These are phyloP conservation scores for Halcyon malimbica DNA, from an alignment of 2,113 vertebrate genomes.

Conservation along the genomic window DNA sequence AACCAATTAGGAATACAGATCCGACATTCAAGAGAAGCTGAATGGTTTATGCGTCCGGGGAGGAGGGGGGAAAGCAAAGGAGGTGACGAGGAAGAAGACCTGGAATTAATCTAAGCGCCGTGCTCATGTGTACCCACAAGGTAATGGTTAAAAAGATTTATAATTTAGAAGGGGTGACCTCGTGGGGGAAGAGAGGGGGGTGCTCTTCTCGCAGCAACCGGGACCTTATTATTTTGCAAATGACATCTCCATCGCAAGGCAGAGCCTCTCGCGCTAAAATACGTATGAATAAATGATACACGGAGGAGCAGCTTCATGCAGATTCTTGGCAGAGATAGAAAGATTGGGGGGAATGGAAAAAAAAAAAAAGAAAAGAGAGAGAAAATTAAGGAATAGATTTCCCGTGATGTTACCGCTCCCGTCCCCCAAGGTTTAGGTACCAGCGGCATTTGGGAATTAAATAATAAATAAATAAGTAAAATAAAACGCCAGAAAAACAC, in stretches of 20 bases:
- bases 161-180: slow-evolving; percentile 46
- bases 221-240: slow-evolving; percentile 67
- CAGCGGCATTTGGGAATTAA: not conserved
- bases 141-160: slow-evolving; percentile 30
- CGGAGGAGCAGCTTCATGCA: not conserved
- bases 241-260: slow-evolving; percentile 46
- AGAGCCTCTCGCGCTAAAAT: not conserved
- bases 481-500: not conserved
- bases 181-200: not conserved
- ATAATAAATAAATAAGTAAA: not conserved
- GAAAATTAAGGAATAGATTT: slow-evolving; percentile 9
- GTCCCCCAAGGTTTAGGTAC: not conserved
- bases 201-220: slow-evolving; percentile 15
- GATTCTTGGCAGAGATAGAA: not conserved
- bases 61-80: not conserved
- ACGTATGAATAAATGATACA: slow-evolving; percentile 45
- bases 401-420: not conserved
- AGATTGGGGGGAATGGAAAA: not conserved
- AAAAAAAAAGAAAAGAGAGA: not conserved
- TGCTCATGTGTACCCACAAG: slow-evolving; percentile 20
- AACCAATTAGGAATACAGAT: slow-evolving; percentile 62
- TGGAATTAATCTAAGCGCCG: slow-evolving; percentile 54
- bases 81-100: not conserved
- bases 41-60: not conserved
- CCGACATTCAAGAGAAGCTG: not conserved